A percentile compares a stretch with the other conserved stretches of the same genome.
These are phyloP conservation scores for Lamprotornis superbus DNA, from an alignment of 2,113 vertebrate genomes.

Conservation along the genomic window DNA sequence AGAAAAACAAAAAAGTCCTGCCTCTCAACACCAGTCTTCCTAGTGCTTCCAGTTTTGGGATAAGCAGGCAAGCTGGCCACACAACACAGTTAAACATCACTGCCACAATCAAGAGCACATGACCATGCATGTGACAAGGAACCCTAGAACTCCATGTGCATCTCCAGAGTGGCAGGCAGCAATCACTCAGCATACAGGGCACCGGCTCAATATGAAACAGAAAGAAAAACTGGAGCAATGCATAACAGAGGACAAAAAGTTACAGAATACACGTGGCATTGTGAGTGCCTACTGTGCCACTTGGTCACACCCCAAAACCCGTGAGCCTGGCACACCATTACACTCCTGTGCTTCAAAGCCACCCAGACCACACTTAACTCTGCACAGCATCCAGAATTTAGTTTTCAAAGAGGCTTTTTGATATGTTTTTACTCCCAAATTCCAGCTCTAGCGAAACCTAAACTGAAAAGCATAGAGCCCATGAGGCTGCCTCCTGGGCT, in stretches of 20 bases:
- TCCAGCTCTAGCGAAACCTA: neutral
- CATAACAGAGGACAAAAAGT: neutral
- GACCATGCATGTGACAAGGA: neutral
- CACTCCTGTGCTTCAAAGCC: neutral
- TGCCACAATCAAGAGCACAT: neutral
- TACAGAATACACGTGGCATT: neutral
- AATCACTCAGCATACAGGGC: neutral
- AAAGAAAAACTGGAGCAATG: neutral
- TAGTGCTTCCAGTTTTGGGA: neutral
- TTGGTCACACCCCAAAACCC: neutral
- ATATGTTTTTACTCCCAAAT: neutral
- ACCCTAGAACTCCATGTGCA: neutral
- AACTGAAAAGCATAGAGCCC: neutral
- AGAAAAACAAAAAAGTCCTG: neutral
- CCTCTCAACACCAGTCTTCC: neutral
- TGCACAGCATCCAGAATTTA: neutral
- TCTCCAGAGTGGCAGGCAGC: neutral
- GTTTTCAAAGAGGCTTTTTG: neutral
- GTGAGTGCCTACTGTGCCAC: neutral
- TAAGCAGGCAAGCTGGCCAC: neutral
- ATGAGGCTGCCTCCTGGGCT: neutral
- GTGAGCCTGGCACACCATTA: neutral
- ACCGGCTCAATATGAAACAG: neutral
- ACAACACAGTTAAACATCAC: neutral
- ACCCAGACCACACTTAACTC: neutral